Base-by-base conservation (phyloP, 1,140 invertebrate species). In the Melipona quadrifasciata region DNA sequence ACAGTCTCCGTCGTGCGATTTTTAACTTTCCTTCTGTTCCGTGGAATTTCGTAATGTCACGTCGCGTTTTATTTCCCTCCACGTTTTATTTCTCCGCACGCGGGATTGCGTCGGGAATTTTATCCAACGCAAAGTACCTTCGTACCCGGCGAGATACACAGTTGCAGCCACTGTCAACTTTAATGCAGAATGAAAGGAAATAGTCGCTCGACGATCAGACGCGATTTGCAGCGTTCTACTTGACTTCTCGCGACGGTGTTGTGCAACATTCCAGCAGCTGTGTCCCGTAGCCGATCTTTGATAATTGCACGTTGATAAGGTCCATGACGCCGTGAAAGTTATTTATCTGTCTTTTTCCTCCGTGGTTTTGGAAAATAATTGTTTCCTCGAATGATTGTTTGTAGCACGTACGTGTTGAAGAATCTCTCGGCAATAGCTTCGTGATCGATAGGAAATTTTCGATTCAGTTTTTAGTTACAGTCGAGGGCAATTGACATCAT, bases 291-390 rank as follows among this genome's bases (percentile, higher is more conserved):
- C 16, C 34, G 39, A 57, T 68, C 47, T 83, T 70, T 68, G 67
- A 74, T 85, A 85, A 85, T 85, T 85, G 70, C 47, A 81, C 71
- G 70, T 39, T 27, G 79, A 67, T 61, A 31, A 71, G 21, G 19
- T 39, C 53, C 19, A 47, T 47, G 83, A 78, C 78, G 83, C 78
- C 83, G 34, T 53, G 51, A 58, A 64, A 27, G 64, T 58, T 58
- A 81, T 85, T 85, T 81, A 58, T 71, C 27, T 81, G 84, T 85
- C n/a, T n/a, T n/a, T n/a, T n/a, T n/a, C n/a, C n/a, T n/a, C n/a
- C n/a, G n/a, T n/a, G n/a, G n/a, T n/a, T n/a, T n/a, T n/a, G n/a
- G n/a, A n/a, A 31, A 31, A 31, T 31, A 47, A 47, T 47, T 47
- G 8, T 47, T n/a, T 47, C 8, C 39, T 47, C 8, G 39, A 47